Evolutionary conservation across 2,113 vertebrate genomes (phyloP).

Genomic region (Pavo muticus): DNA sequence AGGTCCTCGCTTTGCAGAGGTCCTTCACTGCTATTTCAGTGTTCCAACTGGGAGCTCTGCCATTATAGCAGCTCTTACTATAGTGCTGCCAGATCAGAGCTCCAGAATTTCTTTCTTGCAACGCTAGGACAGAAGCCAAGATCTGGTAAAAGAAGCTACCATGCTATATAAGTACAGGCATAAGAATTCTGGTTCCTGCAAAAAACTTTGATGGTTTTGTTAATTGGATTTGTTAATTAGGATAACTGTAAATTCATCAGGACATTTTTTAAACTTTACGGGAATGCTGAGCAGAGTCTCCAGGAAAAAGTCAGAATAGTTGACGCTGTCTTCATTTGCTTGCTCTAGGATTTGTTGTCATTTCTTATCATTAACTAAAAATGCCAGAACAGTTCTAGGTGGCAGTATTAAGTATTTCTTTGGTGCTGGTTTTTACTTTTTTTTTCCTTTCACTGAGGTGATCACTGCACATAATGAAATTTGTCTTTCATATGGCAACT

Average conservation of each 20-base stretch:
- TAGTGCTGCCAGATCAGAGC: neutral
- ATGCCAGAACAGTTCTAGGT: neutral
- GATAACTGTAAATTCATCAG: neutral
- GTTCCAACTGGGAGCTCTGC: neutral
- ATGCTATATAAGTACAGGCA: neutral
- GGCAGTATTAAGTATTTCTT: neutral
- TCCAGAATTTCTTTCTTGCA: neutral
- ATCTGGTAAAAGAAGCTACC: neutral
- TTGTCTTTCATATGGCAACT: neutral
- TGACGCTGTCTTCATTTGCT: neutral
- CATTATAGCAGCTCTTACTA: neutral
- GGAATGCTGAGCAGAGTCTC: neutral
- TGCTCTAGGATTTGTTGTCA: neutral
- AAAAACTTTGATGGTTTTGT: neutral
- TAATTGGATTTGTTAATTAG: neutral
- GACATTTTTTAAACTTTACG: neutral
- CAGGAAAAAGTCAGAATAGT: neutral
- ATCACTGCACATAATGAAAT: neutral
- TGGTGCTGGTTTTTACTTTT: rapidly evolving
- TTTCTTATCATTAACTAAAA: neutral
- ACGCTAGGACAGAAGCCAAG: neutral
- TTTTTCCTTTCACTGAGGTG: rapidly evolving
- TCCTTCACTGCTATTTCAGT: too few relatives aligned
- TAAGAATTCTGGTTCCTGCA: neutral
- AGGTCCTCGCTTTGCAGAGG: too few relatives aligned